These are phyloP conservation scores for Sesia bembeciformis DNA, from an alignment of 2,888 invertebrate species.

Conservation along the genomic window DNA sequence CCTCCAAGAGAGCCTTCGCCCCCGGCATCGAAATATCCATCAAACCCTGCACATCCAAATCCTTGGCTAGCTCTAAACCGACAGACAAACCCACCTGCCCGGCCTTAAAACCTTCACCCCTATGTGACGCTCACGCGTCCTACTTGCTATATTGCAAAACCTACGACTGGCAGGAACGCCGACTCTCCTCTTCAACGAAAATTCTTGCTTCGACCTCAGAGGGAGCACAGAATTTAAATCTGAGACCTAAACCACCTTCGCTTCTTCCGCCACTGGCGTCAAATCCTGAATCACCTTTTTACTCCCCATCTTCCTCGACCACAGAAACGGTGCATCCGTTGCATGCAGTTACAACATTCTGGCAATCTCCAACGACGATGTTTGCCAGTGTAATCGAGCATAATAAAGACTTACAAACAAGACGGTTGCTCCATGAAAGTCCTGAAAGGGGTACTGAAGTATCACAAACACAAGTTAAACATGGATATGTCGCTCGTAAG, in stretches of 20 bases:
- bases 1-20: conserved; percentile 19
- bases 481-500: conserved; percentile 31
- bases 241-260: background rate
- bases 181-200: background rate
- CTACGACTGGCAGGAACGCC: conserved; percentile 2
- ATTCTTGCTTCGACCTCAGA: too few species aligned
- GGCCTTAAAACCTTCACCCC: conserved; percentile 20
- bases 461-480: conserved; percentile 8
- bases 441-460: background rate
- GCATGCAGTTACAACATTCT: conserved; percentile 10
- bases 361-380: conserved; percentile 23
- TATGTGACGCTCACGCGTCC: conserved; percentile 29
- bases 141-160: conserved; percentile 31
- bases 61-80: conserved; percentile 6
- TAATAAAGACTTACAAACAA: background rate
- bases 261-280: too few species aligned
- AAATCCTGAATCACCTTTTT: conserved; percentile 5
- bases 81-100: conserved; percentile 21
- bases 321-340: conserved; percentile 6
- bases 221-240: too few species aligned
- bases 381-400: conserved; percentile 13
- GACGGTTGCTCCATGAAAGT: conserved; percentile 5
- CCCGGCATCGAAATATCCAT: conserved; percentile 36
- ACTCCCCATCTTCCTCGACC: conserved; percentile 13
- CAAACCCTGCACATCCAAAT: conserved; percentile 28